These are phyloP conservation scores for Plumapathes pennacea DNA, from an alignment of 92 coral and sea anemone genomes.

Conservation along the genomic window DNA sequence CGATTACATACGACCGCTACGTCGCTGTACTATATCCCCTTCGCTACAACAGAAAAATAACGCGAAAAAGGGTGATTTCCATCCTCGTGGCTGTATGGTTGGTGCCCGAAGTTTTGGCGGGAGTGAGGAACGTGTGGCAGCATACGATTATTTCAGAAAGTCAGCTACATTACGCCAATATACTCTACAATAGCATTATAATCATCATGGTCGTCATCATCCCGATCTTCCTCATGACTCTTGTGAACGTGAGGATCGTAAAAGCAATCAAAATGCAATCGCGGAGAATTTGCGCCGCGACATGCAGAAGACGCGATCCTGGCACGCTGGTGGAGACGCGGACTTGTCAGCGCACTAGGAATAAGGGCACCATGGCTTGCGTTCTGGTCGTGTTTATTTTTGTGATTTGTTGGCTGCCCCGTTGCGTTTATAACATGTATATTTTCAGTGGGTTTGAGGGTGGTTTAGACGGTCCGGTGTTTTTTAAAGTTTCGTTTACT, in stretches of 20 bases:
- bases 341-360: neutral
- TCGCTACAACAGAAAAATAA: slow-evolving; percentile 33
- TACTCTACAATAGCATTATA: slow-evolving; percentile 20
- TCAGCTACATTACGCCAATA: slow-evolving; percentile 13
- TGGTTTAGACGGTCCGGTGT: slow-evolving; percentile 34
- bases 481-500: slow-evolving; percentile 47
- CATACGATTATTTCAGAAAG: slow-evolving; percentile 15
- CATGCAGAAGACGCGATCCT: neutral
- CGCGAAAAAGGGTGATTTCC: slow-evolving; percentile 25
- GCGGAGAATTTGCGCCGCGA: no score
- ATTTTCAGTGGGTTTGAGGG: slow-evolving; percentile 20
- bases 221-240: slow-evolving; percentile 5
- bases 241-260: slow-evolving; percentile 12
- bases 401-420: slow-evolving; percentile 62
- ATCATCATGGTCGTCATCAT: slow-evolving; percentile 9
- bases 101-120: slow-evolving; percentile 46
- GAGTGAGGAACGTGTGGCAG: slow-evolving; percentile 52
- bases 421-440: slow-evolving; percentile 42
- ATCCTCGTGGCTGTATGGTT: slow-evolving; percentile 36
- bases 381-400: slow-evolving; percentile 38
- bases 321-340: neutral
- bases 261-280: slow-evolving; percentile 22
- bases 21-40: slow-evolving; percentile 53
- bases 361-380: slow-evolving; percentile 52
- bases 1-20: slow-evolving; percentile 59